Conservation (phyloP, 2,113 vertebrate genomes). For the Panthera uncia region DNA sequence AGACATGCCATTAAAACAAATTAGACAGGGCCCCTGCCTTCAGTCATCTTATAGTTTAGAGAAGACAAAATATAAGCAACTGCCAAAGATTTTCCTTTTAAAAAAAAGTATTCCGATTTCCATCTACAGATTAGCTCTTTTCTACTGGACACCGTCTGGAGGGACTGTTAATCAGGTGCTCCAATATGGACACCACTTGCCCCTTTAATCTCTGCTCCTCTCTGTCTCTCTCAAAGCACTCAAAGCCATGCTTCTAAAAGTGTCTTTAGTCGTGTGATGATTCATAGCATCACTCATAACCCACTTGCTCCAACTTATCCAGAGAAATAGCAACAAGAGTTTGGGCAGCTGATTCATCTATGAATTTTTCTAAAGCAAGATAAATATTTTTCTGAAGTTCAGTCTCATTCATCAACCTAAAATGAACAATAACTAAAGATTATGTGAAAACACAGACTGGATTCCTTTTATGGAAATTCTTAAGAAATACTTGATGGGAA, state of each 20-base stretch:
- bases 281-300: background rate
- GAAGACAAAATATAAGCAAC: background rate
- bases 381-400: background rate
- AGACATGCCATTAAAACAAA: background rate
- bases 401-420: background rate
- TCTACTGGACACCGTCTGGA: background rate
- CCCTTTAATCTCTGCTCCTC: background rate
- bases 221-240: background rate
- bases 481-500: background rate
- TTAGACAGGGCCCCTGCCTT: background rate
- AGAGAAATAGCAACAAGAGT: background rate
- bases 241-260: background rate
- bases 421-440: background rate
- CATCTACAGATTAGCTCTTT: background rate
- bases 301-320: background rate
- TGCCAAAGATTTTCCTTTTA: background rate
- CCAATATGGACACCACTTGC: no score
- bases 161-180: background rate
- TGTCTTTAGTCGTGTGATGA: background rate
- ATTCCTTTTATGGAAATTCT: slow-evolving; percentile 6
- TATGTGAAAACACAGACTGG: slow-evolving; percentile 33
- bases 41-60: background rate
- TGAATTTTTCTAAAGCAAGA: background rate
- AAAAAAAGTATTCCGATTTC: background rate
- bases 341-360: background rate